Percentiles rank a stretch among this genome's conserved stretches.
Conservation (phyloP, 1,140 invertebrate genomes). For the Neomicropteryx cornuta region DNA sequence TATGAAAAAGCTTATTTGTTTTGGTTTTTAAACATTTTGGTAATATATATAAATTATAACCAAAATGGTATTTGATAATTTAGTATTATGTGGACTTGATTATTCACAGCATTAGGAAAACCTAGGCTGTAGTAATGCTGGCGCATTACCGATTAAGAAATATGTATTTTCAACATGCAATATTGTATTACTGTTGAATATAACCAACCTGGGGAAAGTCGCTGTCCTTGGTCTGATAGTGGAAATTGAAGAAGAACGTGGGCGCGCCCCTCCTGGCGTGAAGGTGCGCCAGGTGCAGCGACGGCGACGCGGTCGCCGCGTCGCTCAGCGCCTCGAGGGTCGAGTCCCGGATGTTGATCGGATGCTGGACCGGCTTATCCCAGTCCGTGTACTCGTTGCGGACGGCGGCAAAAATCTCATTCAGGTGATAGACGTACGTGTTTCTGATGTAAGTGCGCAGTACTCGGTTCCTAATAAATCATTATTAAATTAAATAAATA, state of each 20-base stretch:
- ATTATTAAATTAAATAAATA: background rate
- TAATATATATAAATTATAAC: no score
- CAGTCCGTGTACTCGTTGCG: conserved; percentile 90
- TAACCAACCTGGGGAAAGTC: conserved; percentile 65
- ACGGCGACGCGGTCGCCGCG: conserved; percentile 62
- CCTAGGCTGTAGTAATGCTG: no score
- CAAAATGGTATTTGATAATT: no score
- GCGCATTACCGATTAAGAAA: no score
- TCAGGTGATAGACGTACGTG: conserved; percentile 76
- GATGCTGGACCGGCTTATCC: conserved; percentile 75
- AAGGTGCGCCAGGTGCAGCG: conserved; percentile 56
- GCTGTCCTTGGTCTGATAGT: conserved; percentile 64
- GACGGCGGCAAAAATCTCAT: conserved; percentile 85
- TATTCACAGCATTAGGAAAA: conserved; percentile 9
- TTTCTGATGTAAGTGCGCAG: conserved; percentile 77
- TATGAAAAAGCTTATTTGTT: no score
- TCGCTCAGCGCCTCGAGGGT: conserved; percentile 83
- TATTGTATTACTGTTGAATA: no score
- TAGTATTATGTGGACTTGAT: no score
- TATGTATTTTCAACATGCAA: no score
- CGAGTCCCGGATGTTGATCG: conserved; percentile 69
- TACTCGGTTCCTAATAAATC: conserved; percentile 44
- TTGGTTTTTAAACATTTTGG: no score
- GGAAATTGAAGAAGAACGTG: conserved; percentile 73
- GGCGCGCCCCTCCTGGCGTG: conserved; percentile 55